Base-by-base conservation (phyloP, 1,140 invertebrate species). In the Acarapis woodi region DNA sequence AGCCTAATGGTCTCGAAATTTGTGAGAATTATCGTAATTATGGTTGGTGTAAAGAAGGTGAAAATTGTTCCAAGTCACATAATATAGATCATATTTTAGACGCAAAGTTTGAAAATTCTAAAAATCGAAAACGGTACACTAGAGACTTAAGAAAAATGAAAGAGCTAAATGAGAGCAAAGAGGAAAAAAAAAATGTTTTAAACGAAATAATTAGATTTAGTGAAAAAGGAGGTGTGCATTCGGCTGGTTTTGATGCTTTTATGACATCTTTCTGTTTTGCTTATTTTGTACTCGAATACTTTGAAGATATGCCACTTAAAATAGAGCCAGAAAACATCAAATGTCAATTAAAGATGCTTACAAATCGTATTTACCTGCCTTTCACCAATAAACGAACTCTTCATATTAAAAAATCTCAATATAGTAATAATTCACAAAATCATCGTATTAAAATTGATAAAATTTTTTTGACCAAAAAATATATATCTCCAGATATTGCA, bases 191-290 rank as follows among this genome's bases (percentile, higher is more conserved):
- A 14, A 28, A 9, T 28, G 8, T 14, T 9, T 8, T 28, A 8
- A 28, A 28, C 25, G 25, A 28, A 28, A 14, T n/a, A 21, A 20
- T 20, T n/a, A 32, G 16, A 4, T n/a, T n/a, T 18, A 19, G 24
- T 12, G 22, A 32, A 15, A 32, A 31, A 29, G 19, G 6, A 3
- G 38, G 45, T 12, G 45, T 49, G 21, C 59, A 61, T 45, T 45
- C 55, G 23, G 53, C 59, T 32, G 59, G 59, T 4, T 57, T 52
- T 47, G 59, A 61, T 49, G 56, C 59, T 8, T 61, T 60, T 40
- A 61, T 60, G 58, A 61, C 59, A 16, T 59, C 55, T 3, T 59
- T 50, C 37, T 49, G 49, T 21, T 50, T 61, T 38, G 47, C 53
- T 5, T 43, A 39, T 32, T 53, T 49, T 33, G 19, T 55, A 4